A percentile compares a stretch with the other conserved stretches of the same genome.
phyloP scores from a whole-genome alignment of 1,140 invertebrate genomes.

The Papilio xuthus region DNA sequence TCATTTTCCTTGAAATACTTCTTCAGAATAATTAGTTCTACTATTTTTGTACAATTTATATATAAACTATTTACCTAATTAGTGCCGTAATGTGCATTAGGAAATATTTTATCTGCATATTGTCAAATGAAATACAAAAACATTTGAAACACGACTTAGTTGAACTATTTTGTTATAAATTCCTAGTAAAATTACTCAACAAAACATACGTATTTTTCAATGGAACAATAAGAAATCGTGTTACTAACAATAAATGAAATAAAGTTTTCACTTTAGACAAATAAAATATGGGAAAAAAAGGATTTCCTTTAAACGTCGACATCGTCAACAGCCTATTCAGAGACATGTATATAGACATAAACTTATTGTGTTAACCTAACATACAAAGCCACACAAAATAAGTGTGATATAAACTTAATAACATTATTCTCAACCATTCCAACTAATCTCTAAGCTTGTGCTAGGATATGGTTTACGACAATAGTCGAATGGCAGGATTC shows the following conservation, averaged over 20 bases:
- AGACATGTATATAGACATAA: too few relatives aligned
- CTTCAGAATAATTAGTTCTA: conserved; percentile 7
- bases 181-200: conserved; percentile 18
- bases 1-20: conserved; percentile 40
- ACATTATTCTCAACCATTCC: too few relatives aligned
- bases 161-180: conserved; percentile 13
- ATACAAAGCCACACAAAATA: too few relatives aligned
- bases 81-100: conserved; percentile 9
- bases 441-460: too few relatives aligned
- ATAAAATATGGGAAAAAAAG: background rate
- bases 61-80: conserved; percentile 29
- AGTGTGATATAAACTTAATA: too few relatives aligned
- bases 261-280: background rate
- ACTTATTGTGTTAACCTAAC: too few relatives aligned
- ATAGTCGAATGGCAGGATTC: too few relatives aligned
- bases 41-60: conserved; percentile 24
- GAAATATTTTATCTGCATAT: conserved; percentile 22
- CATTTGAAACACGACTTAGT: background rate
- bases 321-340: too few relatives aligned
- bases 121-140: conserved; percentile 15
- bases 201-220: background rate
- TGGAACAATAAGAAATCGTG: background rate
- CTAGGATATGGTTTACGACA: too few relatives aligned
- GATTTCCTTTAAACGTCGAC: background rate
- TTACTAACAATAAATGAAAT: background rate